Percentiles rank a stretch among this genome's conserved stretches.
Conservation (phyloP, 1,140 invertebrate genomes). For the Melitaea cinxia region DNA sequence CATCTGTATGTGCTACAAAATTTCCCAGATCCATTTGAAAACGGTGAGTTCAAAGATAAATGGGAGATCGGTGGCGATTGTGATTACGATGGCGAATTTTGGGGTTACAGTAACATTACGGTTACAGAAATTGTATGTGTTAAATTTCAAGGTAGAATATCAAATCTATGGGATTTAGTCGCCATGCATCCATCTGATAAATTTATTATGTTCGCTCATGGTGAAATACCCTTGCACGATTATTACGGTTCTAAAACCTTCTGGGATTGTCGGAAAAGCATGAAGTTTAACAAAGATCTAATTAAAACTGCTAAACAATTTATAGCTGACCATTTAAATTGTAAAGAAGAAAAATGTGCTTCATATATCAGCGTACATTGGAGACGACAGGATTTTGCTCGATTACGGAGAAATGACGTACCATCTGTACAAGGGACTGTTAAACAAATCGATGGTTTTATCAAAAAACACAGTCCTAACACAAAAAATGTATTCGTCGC, state of each 20-base stretch:
- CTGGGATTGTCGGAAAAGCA: constrained; percentile 94
- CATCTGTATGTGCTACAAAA: constrained; percentile 92
- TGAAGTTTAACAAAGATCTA: constrained; percentile 91
- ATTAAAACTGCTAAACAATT: constrained; percentile 87
- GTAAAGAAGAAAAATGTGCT: constrained; percentile 84
- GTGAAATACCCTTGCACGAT: constrained; percentile 95
- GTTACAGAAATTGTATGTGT: constrained; percentile 88
- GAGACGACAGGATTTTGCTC: constrained; percentile 91
- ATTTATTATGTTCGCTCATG: constrained; percentile 91
- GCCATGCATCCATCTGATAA: constrained; percentile 58
- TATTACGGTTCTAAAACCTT: constrained; percentile 90
- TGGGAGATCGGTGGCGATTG: constrained; percentile 85
- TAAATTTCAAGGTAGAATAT: constrained; percentile 91
- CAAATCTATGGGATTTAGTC: constrained; percentile 83
- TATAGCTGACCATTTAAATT: constrained; percentile 86
- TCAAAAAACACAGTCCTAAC: constrained; percentile 81
- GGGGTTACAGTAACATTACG: constrained; percentile 84
- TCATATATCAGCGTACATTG: constrained; percentile 92
- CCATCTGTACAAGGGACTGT: constrained; percentile 88
- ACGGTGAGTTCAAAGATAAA: constrained; percentile 91
- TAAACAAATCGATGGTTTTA: constrained; percentile 84
- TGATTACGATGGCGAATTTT: constrained; percentile 67
- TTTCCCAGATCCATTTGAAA: constrained; percentile 92
- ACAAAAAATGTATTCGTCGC: constrained; percentile 90
- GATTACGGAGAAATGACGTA: constrained; percentile 84